These are phyloP conservation scores for Ptilorrhoa leucosticta DNA, from an alignment of 2,113 vertebrate genomes.

Conservation along the genomic window DNA sequence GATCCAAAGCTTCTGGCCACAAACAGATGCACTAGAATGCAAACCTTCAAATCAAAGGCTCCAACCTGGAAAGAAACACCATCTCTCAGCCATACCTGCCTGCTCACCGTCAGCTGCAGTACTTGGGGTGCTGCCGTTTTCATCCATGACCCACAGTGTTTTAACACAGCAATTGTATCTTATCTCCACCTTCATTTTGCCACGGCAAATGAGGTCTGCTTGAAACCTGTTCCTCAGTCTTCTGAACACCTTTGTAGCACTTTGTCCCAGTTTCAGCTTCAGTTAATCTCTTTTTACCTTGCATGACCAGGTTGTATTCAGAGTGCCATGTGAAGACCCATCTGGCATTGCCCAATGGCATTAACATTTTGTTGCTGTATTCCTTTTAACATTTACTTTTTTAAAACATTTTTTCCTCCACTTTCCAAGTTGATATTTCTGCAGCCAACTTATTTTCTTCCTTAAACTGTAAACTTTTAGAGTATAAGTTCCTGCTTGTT, in stretches of 20 bases:
- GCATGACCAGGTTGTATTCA: neutral
- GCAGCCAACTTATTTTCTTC: neutral
- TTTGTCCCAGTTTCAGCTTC: slow-evolving; percentile 8
- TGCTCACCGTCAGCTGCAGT: neutral
- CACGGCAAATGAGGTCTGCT: neutral
- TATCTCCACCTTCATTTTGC: neutral
- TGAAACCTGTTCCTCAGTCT: neutral
- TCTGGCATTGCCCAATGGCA: neutral
- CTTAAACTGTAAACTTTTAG: neutral
- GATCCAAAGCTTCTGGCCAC: neutral
- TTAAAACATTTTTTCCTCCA: fast-evolving
- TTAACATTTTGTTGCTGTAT: neutral
- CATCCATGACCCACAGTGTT: neutral
- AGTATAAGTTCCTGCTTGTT: neutral
- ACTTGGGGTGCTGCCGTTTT: neutral
- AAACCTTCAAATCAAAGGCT: neutral
- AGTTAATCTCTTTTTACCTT: neutral
- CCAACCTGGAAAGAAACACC: neutral
- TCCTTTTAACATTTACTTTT: neutral
- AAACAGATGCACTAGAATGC: neutral
- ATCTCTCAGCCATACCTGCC: neutral
- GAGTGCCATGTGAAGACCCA: neutral
- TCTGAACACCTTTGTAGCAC: neutral
- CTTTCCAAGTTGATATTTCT: neutral
- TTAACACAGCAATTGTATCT: neutral